Conservation (phyloP, 2,888 invertebrate genomes). For the Allacma fusca region DNA sequence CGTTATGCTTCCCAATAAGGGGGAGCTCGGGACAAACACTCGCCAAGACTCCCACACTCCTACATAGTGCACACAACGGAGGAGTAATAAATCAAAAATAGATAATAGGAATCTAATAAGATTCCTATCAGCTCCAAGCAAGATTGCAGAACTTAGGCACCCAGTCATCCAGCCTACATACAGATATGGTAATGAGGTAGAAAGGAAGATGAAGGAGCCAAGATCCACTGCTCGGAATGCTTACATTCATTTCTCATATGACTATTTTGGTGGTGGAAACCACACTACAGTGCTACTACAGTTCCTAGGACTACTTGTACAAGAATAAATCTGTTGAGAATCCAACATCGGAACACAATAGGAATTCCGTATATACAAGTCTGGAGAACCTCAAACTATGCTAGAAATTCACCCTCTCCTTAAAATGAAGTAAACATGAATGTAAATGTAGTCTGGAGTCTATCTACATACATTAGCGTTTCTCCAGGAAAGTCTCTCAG, state of each 20-base stretch:
- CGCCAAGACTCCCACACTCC: not conserved
- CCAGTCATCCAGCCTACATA: not conserved
- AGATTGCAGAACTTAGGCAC: conserved; percentile 5
- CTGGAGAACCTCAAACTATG: conserved; percentile 35
- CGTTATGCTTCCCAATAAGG: not conserved
- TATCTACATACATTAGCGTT: conserved; percentile 31
- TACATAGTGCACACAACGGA: not conserved
- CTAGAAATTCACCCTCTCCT: conserved; percentile 36
- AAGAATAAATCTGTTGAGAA: conserved; percentile 29
- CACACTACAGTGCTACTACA: conserved; percentile 8
- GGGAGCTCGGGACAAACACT: not conserved
- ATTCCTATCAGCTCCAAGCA: conserved; percentile 13
- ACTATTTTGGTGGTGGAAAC: not conserved
- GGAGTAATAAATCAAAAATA: conserved; percentile 26
- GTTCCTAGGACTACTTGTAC: conserved; percentile 6
- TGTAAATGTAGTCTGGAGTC: conserved; percentile 28
- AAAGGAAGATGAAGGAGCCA: conserved; percentile 23
- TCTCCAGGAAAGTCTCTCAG: conserved; percentile 20
- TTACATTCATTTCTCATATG: conserved; percentile 17
- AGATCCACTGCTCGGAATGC: not conserved
- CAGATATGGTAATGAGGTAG: conserved; percentile 21
- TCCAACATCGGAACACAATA: conserved; percentile 3
- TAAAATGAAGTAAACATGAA: conserved; percentile 37
- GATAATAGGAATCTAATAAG: conserved; percentile 27
- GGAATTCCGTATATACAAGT: conserved; percentile 2